These are phyloP conservation scores for Quadriops clusia DNA, from an alignment of 2,888 invertebrate species.

Conservation along the genomic window DNA sequence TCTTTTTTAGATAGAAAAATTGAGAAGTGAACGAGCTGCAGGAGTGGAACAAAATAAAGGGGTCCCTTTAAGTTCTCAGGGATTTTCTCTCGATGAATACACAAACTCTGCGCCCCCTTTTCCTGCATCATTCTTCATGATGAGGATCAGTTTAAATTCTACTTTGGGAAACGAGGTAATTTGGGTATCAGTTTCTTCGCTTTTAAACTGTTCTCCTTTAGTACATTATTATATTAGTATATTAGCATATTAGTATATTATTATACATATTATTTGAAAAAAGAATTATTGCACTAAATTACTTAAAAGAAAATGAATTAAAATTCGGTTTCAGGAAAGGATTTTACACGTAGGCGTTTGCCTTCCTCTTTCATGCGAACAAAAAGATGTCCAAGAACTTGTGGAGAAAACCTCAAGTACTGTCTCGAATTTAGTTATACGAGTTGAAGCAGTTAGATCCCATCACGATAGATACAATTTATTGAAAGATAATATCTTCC, in stretches of 20 bases:
- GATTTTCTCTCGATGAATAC: too few species aligned
- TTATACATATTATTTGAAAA: constrained; percentile 1
- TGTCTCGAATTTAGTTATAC: constrained; percentile 39
- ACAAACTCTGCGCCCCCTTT: constrained; percentile 49
- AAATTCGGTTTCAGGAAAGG: constrained; percentile 44
- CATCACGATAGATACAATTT: constrained; percentile 53
- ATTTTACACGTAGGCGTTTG: constrained; percentile 65
- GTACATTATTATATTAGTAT: too few species aligned
- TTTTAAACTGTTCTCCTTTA: too few species aligned
- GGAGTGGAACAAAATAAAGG: too few species aligned
- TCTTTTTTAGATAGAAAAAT: too few species aligned
- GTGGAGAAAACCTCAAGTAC: constrained; percentile 43
- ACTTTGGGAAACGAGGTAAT: constrained; percentile 44
- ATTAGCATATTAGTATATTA: too few species aligned
- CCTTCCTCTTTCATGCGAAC: constrained; percentile 56
- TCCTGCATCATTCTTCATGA: constrained; percentile 53
- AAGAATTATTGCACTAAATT: constrained; percentile 7
- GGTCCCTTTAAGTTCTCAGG: too few species aligned
- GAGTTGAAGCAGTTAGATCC: constrained; percentile 54
- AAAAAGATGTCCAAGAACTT: constrained; percentile 47
- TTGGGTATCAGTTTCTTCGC: too few species aligned
- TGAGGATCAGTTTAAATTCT: constrained; percentile 46
- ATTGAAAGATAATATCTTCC: constrained; percentile 58
- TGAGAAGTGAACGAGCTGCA: too few species aligned
- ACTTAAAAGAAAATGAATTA: constrained; percentile 4